Conservation (phyloP, 2,113 vertebrate species). For the Hiodon alosoides region DNA sequence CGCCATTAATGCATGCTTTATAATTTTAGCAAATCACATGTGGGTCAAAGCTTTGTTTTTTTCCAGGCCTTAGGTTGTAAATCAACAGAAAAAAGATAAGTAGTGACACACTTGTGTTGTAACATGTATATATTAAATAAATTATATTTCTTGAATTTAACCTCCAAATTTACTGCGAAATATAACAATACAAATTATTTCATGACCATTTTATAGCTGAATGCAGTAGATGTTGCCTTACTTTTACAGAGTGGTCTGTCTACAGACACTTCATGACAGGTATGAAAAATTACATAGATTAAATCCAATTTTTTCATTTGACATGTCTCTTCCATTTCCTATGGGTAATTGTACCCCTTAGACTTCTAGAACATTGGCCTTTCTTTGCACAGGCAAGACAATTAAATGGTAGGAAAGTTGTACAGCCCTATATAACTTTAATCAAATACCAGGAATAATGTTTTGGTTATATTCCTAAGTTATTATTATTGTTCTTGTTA, state of each 20-base stretch:
- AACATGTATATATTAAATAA: too few species aligned
- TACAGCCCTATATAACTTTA: constrained; percentile 11
- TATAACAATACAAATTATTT: too few species aligned
- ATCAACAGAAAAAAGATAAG: too few species aligned
- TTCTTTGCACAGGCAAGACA: constrained; percentile 35
- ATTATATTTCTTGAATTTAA: too few species aligned
- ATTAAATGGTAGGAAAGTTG: constrained; percentile 36
- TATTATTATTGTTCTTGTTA: too few species aligned
- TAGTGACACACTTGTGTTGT: too few species aligned
- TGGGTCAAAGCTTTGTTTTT: too few species aligned
- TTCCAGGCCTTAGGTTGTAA: too few species aligned
- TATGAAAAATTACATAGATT: constrained; percentile 52
- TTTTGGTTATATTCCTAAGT: too few species aligned
- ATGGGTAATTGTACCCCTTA: constrained; percentile 53
- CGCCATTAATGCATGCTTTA: too few species aligned
- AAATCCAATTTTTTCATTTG: constrained; percentile 54
- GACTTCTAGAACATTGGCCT: constrained; percentile 39
- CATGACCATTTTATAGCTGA: neutral
- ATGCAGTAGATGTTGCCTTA: neutral
- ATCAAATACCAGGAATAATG: constrained; percentile 22
- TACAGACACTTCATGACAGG: constrained; percentile 38
- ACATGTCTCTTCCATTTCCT: constrained; percentile 49
- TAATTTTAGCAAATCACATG: too few species aligned
- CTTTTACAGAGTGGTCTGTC: constrained; percentile 40
- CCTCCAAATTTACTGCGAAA: too few species aligned